A percentile compares a stretch with the other conserved stretches of the same genome.
Evolutionary conservation across 2,888 invertebrate genomes (phyloP).

Genomic region (Papilio elwesi): DNA sequence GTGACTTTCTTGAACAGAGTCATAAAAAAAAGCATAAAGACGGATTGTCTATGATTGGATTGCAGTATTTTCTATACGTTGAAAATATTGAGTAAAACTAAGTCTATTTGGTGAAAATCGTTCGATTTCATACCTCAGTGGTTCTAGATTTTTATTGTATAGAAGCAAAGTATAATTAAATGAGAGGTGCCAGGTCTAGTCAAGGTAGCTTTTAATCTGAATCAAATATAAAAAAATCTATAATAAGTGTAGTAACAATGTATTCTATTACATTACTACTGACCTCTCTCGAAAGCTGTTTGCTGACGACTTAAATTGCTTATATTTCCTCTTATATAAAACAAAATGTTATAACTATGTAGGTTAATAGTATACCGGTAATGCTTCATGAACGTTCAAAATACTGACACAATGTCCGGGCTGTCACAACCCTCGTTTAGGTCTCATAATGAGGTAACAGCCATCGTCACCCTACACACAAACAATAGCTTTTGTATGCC

Average conservation of each 20-base stretch:
- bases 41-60: background rate
- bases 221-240: too few species aligned
- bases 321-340: background rate
- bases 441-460: background rate
- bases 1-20: constrained; percentile 19
- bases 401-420: background rate
- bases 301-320: background rate
- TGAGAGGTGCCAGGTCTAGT: too few species aligned
- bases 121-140: background rate
- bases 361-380: background rate
- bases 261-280: too few species aligned
- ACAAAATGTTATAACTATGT: background rate
- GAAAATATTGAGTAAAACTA: background rate
- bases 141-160: too few species aligned
- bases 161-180: too few species aligned
- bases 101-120: background rate
- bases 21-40: constrained; percentile 1
- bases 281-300: too few species aligned
- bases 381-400: background rate
- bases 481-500: background rate
- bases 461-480: background rate
- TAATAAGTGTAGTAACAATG: too few species aligned
- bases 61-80: background rate
- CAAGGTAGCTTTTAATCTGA: too few species aligned
- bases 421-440: background rate